A percentile compares a stretch with the other conserved stretches of the same genome.
Evolutionary conservation across 2,888 invertebrate genomes (phyloP).

Genomic region (Drosophila meridionalis): DNA sequence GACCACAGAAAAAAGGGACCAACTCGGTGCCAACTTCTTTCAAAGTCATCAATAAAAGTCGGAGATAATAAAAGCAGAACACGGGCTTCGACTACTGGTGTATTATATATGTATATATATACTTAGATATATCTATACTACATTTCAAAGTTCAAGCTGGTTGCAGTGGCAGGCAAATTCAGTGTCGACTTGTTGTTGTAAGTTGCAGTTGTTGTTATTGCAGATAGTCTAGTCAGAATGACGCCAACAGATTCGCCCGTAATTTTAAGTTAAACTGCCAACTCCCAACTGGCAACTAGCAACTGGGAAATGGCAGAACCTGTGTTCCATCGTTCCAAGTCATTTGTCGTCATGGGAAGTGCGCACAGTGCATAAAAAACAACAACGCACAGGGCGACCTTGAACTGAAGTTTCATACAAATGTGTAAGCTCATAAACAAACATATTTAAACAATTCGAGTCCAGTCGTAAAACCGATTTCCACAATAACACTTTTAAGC

Average conservation of each 20-base stretch:
- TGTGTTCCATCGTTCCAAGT: slow-evolving; percentile 67
- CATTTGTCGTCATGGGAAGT: slow-evolving; percentile 76
- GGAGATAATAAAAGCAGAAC: slow-evolving; percentile 38
- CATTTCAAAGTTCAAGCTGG: slow-evolving; percentile 48
- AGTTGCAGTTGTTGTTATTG: slow-evolving; percentile 20
- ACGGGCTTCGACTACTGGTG: slow-evolving; percentile 3
- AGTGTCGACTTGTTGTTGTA: slow-evolving; percentile 35
- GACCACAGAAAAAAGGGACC: slow-evolving; percentile 6
- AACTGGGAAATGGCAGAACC: slow-evolving; percentile 41
- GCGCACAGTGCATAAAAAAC: slow-evolving; percentile 57
- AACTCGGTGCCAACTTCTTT: slow-evolving; percentile 48
- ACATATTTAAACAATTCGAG: not conserved
- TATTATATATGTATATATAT: not conserved
- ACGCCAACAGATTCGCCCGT: slow-evolving; percentile 71
- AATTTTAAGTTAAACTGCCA: slow-evolving; percentile 48
- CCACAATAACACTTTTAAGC: slow-evolving; percentile 3
- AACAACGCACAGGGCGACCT: slow-evolving; percentile 33
- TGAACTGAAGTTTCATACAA: slow-evolving; percentile 24
- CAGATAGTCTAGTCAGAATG: slow-evolving; percentile 75
- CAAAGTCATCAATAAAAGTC: slow-evolving; percentile 74
- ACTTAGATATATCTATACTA: slow-evolving; percentile 2
- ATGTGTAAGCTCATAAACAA: not conserved
- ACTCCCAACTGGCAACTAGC: slow-evolving; percentile 24
- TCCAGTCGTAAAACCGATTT: slow-evolving; percentile 11
- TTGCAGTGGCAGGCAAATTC: slow-evolving; percentile 51